Percentiles rank a stretch among this genome's conserved stretches.
Conservation (phyloP, 2,113 vertebrate genomes). For the Gnathonemus echidnorhynchus region DNA sequence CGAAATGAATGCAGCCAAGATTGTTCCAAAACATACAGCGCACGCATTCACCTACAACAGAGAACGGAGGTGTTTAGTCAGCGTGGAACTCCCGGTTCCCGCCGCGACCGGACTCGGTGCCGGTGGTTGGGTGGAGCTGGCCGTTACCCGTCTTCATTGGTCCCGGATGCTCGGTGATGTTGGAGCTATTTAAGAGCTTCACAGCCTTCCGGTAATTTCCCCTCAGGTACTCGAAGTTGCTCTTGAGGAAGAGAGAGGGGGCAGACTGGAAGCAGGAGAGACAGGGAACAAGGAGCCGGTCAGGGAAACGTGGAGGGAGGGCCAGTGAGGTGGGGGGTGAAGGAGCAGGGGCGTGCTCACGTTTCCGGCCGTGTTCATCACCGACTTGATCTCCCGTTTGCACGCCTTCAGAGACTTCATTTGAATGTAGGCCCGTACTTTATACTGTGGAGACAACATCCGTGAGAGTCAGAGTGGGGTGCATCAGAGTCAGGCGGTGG, state of each 20-base stretch:
- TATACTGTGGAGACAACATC: constrained; percentile 68
- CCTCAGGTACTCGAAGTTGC: constrained; percentile 96
- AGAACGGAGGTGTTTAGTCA: neutral
- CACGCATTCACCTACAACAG: constrained; percentile 81
- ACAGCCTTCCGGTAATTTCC: constrained; percentile 98
- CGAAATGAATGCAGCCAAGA: constrained; percentile 97
- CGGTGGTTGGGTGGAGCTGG: neutral
- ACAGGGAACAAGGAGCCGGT: neutral
- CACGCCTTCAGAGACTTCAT: constrained; percentile 98
- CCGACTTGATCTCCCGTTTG: constrained; percentile 97
- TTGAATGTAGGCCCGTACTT: constrained; percentile 94
- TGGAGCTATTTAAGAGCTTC: constrained; percentile 91
- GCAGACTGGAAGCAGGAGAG: constrained; percentile 68
- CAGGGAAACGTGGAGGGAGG: neutral
- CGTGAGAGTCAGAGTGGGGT: neutral
- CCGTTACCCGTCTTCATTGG: constrained; percentile 89
- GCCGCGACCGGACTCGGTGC: neutral
- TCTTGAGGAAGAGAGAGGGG: constrained; percentile 94
- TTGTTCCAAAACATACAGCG: constrained; percentile 99
- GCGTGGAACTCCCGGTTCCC: neutral
- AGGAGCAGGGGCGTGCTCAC: constrained; percentile 57
- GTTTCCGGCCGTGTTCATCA: constrained; percentile 97
- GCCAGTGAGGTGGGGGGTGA: neutral
- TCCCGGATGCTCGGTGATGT: constrained; percentile 91
- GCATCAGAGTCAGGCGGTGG: neutral